Evolutionary conservation across 2,888 invertebrate species (phyloP).

Genomic region (Drosophila conformis): DNA sequence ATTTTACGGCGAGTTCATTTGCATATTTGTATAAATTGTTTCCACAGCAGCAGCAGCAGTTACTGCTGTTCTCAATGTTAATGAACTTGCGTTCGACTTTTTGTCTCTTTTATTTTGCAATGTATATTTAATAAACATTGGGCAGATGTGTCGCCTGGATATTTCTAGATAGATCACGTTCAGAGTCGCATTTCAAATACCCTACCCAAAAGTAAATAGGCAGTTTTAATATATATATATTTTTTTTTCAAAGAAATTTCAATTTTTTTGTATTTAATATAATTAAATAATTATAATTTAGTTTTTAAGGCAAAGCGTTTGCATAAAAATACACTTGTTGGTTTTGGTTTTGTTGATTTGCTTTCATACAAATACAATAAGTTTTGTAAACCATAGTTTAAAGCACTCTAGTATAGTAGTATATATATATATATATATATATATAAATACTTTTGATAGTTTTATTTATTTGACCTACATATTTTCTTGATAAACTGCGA

Average conservation of each 20-base stretch:
- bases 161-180: constrained; percentile 32
- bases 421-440: constrained; percentile 16
- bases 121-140: constrained; percentile 40
- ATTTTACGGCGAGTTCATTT: constrained; percentile 57
- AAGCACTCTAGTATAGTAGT: constrained; percentile 57
- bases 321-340: constrained; percentile 83
- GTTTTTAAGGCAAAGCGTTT: constrained; percentile 83
- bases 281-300: constrained; percentile 36
- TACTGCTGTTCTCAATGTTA: constrained; percentile 60
- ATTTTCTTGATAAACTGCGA: constrained; percentile 9
- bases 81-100: constrained; percentile 58
- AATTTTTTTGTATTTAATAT: constrained; percentile 56
- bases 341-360: constrained; percentile 35
- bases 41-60: constrained; percentile 50
- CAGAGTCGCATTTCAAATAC: background rate
- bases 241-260: constrained; percentile 40
- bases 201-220: background rate
- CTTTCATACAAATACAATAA: constrained; percentile 33
- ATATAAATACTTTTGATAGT: constrained; percentile 27
- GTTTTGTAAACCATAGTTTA: constrained; percentile 72
- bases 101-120: constrained; percentile 32
- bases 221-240: background rate
- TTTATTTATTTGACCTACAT: constrained; percentile 15
- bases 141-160: constrained; percentile 25
- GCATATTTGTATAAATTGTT: constrained; percentile 70